Evolutionary conservation across 2,113 vertebrate species (phyloP).

Genomic region (Balaenoptera acutorostrata): DNA sequence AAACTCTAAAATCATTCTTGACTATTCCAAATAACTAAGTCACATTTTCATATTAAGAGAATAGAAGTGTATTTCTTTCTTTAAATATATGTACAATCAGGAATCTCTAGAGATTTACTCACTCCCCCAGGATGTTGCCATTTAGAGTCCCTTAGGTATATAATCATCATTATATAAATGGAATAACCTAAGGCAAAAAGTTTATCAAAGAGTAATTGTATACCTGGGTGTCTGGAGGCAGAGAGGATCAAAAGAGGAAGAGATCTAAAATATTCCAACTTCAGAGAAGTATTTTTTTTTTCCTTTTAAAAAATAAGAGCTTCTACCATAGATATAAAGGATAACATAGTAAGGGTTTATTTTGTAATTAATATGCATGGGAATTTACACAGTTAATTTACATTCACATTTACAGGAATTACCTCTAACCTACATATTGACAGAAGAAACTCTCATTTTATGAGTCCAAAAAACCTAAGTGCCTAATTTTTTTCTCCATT

Average conservation of each 20-base stretch:
- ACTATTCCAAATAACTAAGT: slow-evolving; percentile 18
- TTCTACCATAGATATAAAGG: background rate
- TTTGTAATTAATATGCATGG: slow-evolving; percentile 61
- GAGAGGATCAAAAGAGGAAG: background rate
- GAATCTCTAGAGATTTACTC: background rate
- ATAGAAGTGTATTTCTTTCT: background rate
- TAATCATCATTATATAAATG: background rate
- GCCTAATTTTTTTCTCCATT: slow-evolving; percentile 71
- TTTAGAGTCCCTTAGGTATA: background rate
- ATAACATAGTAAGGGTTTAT: slow-evolving; percentile 4
- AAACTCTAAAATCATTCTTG: background rate
- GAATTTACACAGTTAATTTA: slow-evolving; percentile 67
- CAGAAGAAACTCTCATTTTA: slow-evolving; percentile 63
- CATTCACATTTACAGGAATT: slow-evolving; percentile 66
- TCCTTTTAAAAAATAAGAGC: background rate
- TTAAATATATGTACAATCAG: background rate
- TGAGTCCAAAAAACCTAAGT: slow-evolving; percentile 59
- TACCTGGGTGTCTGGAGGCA: background rate
- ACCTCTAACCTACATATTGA: slow-evolving; percentile 61
- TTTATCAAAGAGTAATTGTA: slow-evolving; percentile 27
- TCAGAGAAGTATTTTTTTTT: background rate
- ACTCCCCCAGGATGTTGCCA: background rate
- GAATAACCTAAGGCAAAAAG: background rate
- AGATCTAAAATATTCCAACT: background rate
- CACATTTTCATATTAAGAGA: background rate